Percentiles rank a stretch among this genome's conserved stretches.
Conservation (phyloP, 2,888 invertebrate genomes). For the Drosophila quinaria region DNA sequence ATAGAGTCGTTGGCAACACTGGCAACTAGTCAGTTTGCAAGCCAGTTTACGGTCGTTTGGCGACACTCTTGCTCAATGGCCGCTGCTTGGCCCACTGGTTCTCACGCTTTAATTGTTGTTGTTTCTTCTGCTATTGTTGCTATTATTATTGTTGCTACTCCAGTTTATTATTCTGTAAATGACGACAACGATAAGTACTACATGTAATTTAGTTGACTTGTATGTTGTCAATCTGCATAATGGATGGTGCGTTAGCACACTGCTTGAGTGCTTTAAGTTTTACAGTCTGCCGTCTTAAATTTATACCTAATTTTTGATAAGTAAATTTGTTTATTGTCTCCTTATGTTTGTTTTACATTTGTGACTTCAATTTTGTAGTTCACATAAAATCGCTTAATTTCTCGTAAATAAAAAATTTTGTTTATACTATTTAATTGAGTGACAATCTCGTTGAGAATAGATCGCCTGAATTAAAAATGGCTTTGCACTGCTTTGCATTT, state of each 20-base stretch:
- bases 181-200: constrained; percentile 62
- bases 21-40: no score
- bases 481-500: background rate
- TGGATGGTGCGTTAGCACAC: constrained; percentile 34
- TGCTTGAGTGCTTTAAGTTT: constrained; percentile 38
- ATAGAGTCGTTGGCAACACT: no score
- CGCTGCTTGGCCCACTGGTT: constrained; percentile 22
- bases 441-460: background rate
- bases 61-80: no score
- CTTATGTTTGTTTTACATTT: background rate
- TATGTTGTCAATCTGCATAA: constrained; percentile 70
- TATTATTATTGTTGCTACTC: constrained; percentile 33
- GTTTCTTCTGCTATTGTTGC: constrained; percentile 2
- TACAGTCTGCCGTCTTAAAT: constrained; percentile 1
- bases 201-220: constrained; percentile 60
- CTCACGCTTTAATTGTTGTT: constrained; percentile 54
- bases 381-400: background rate
- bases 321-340: background rate
- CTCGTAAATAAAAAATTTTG: background rate
- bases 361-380: background rate
- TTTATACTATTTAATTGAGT: background rate
- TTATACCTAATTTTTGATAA: background rate
- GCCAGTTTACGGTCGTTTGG: no score
- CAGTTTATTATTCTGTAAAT: constrained; percentile 66
- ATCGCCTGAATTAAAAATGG: background rate